Conservation (phyloP, 2,113 vertebrate genomes). For the Salvelinus namaycush region DNA sequence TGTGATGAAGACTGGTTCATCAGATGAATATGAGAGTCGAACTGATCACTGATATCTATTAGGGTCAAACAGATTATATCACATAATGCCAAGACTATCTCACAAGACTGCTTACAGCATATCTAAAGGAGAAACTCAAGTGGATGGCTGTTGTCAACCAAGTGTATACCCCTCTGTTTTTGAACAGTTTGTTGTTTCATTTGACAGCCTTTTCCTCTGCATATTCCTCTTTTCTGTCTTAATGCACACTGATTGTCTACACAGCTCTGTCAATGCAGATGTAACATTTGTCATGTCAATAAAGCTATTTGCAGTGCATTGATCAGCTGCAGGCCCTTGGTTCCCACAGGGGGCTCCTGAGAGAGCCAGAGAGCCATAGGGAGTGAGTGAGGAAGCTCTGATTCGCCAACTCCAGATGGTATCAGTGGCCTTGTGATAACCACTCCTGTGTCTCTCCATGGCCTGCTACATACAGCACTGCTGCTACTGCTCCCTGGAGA, state of each 20-base stretch:
- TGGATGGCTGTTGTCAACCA: too few species aligned
- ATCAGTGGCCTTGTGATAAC: constrained; percentile 43
- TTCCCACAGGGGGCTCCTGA: constrained; percentile 32
- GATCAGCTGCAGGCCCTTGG: constrained; percentile 54
- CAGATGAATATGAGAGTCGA: background rate
- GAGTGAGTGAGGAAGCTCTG: background rate
- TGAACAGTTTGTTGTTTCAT: too few species aligned
- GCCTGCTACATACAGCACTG: constrained; percentile 25
- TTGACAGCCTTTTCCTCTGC: background rate
- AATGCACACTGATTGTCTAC: constrained; percentile 48
- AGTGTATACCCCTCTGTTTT: too few species aligned
- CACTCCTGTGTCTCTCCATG: constrained; percentile 11
- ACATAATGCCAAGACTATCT: background rate
- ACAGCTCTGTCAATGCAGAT: constrained; percentile 58
- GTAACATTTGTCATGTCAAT: constrained; percentile 71
- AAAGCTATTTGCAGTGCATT: constrained; percentile 67
- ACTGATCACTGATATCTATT: background rate
- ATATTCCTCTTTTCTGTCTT: background rate
- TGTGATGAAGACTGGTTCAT: background rate
- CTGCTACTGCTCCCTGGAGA: constrained; percentile 39
- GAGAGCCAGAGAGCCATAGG: constrained; percentile 17
- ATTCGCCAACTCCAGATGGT: constrained; percentile 65
- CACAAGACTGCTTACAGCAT: too few species aligned
- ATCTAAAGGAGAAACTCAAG: too few species aligned
- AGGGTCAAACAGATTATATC: background rate